Conservation (phyloP, 2,888 invertebrate species). For the Calameuta filiformis region DNA sequence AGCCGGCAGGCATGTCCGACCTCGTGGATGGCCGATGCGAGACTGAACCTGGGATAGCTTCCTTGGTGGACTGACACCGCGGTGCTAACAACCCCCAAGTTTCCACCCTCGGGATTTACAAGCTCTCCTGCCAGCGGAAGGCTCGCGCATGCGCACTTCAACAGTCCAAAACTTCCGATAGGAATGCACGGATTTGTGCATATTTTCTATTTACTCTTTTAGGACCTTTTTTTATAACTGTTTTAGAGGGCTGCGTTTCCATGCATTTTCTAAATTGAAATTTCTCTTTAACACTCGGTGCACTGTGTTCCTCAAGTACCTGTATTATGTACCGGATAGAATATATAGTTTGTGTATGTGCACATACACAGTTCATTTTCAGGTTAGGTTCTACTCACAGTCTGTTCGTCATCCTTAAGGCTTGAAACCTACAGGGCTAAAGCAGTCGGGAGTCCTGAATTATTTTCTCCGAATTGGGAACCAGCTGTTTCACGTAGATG, state of each 20-base stretch:
- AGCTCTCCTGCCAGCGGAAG: background rate
- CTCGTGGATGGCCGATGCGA: constrained; percentile 49
- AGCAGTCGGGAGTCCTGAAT: background rate
- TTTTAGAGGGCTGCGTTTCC: background rate
- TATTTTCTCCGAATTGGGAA: background rate
- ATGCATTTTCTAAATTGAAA: background rate
- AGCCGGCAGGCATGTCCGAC: constrained; percentile 36
- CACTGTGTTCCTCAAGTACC: background rate
- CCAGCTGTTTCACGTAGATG: constrained; percentile 9
- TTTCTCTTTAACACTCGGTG: background rate
- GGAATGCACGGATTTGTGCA: background rate
- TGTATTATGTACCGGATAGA: background rate
- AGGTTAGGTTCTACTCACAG: background rate
- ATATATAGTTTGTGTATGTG: background rate
- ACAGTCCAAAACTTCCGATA: background rate
- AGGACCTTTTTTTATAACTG: background rate
- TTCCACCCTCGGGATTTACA: constrained; percentile 25
- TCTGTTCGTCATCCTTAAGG: background rate
- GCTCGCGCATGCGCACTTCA: background rate
- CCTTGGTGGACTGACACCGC: constrained; percentile 18
- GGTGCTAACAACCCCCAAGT: constrained; percentile 32
- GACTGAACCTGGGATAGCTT: constrained; percentile 41
- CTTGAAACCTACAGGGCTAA: background rate
- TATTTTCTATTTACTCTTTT: background rate
- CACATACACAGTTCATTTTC: background rate